Base-by-base conservation (phyloP, 2,888 invertebrate species). In the Ophraella communa region DNA sequence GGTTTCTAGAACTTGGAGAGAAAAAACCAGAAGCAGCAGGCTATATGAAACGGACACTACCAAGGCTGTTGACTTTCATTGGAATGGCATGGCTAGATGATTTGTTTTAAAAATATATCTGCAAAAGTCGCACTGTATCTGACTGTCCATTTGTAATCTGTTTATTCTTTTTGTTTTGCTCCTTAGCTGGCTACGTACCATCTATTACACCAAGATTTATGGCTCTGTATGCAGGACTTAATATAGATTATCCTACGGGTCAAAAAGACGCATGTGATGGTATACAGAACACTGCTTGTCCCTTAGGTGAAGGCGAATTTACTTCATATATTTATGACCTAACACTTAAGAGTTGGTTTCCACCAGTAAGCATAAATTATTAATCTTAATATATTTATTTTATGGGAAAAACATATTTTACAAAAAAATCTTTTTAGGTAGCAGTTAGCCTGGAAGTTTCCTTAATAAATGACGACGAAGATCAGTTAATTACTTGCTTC, bases 251-350 rank as follows among this genome's bases (percentile, higher is more conserved):
- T 27, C 33, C 53, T 4, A 20, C 18, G 0, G 24, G 27, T 1
- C 49, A 35, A 30, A 47, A 49, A 8, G 66, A 71, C 53, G 70
- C 62, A 20, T 71, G 71, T 33, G 45, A 33, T 24, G 66, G 66
- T 21, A 59, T 71, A 4, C 60, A 62, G 10, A 71, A 70, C 52
- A 70, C 70, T 1, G 27, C 55, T 0, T 71, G 71, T 55, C 71
- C 71, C 5, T 11, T 71, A 8, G 68, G 64, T 0, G 23, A 64
- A 59, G 30, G 47, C 0, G 71, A 71, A 62, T 30, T 44, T 20
- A 57, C 70, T 8, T 49, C 58, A 24, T 71, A 68, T 27, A 8
- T 11, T 24, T 52, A 54, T n/a, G 4, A 0, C 18, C 18, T 61
- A 33, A 10, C 44, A 8, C 7, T 61, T 0, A 2, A 11, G 2